Percentiles rank a stretch among this genome's conserved stretches.
Conservation (phyloP, 2,888 invertebrate genomes). For the Chrysotoxum bicinctum region DNA sequence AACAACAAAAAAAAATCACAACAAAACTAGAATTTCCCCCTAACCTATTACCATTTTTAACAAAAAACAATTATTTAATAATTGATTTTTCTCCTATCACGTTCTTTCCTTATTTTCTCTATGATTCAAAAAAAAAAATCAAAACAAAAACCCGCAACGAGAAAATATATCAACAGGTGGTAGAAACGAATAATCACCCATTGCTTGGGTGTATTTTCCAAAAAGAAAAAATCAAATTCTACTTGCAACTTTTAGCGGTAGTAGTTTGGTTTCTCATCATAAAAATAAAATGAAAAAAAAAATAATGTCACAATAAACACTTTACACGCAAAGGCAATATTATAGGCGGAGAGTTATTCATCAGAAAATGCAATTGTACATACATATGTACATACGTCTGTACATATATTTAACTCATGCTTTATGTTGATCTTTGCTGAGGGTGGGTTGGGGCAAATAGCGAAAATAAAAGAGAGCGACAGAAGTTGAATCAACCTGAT, state of each 20-base stretch:
- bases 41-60: slow-evolving; percentile 36
- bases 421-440: neutral
- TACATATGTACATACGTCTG: too few species aligned
- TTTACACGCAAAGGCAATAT: slow-evolving; percentile 13
- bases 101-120: neutral
- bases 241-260: neutral
- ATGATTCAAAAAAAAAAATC: neutral
- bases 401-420: slow-evolving; percentile 1
- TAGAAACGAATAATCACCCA: slow-evolving; percentile 12
- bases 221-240: neutral
- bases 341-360: slow-evolving; percentile 14
- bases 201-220: neutral
- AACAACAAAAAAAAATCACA: neutral
- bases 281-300: slow-evolving; percentile 33
- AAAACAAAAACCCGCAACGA: neutral
- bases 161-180: slow-evolving; percentile 66
- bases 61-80: slow-evolving; percentile 43
- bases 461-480: slow-evolving; percentile 12
- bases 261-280: slow-evolving; percentile 38
- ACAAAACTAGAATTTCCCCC: neutral
- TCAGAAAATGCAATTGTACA: slow-evolving; percentile 55
- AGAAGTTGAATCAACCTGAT: slow-evolving; percentile 15
- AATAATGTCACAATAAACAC: slow-evolving; percentile 59
- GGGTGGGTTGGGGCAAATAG: neutral
- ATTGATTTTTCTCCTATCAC: slow-evolving; percentile 38